Conservation (phyloP, 1,140 invertebrate species). For the Schlechtendalia chinensis region DNA sequence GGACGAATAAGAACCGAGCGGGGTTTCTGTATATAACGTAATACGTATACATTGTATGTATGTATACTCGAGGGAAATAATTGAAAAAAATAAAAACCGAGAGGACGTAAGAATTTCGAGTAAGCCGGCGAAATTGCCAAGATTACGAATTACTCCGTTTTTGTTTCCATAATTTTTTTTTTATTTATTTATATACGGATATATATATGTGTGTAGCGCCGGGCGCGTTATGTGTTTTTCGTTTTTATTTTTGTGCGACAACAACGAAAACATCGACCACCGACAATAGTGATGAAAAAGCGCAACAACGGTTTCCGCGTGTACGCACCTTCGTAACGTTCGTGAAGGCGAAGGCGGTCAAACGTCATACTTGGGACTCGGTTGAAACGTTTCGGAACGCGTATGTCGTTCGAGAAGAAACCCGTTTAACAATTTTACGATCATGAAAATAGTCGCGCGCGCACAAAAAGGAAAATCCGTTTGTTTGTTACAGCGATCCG, state of each 20-base stretch:
- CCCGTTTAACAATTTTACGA: too few relatives aligned
- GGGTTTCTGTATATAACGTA: background rate
- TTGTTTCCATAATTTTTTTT: constrained; percentile 32
- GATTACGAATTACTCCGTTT: constrained; percentile 15
- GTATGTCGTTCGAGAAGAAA: too few relatives aligned
- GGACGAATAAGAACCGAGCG: background rate
- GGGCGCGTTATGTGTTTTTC: background rate
- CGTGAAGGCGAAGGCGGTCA: too few relatives aligned
- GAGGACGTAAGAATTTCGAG: background rate
- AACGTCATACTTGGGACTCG: too few relatives aligned
- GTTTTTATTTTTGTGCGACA: background rate
- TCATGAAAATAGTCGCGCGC: too few relatives aligned
- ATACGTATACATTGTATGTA: background rate
- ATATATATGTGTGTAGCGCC: too few relatives aligned
- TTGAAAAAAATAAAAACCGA: constrained; percentile 22
- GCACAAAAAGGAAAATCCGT: too few relatives aligned
- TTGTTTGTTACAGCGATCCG: too few relatives aligned
- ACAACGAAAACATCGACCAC: background rate
- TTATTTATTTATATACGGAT: background rate
- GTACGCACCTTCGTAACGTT: too few relatives aligned
- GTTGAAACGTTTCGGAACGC: too few relatives aligned
- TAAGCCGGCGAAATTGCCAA: constrained; percentile 6
- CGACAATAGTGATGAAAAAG: too few relatives aligned
- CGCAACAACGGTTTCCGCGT: too few relatives aligned
- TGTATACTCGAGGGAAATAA: constrained; percentile 14